Evolutionary conservation across 1,140 invertebrate genomes (phyloP).

Genomic region (Zaprionus kolodkinae): DNA sequence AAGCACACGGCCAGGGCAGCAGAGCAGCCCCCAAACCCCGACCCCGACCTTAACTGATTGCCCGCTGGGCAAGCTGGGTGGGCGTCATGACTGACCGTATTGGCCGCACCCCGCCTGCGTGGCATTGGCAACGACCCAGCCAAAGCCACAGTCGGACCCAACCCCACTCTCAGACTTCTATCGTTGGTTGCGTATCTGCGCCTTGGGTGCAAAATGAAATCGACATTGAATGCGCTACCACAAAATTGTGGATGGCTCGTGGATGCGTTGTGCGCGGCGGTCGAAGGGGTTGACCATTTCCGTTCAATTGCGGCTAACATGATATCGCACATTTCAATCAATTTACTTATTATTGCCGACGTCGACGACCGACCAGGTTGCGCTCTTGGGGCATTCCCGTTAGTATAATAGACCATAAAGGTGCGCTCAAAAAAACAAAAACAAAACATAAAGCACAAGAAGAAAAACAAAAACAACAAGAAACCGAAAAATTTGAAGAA

Average conservation of each 20-base stretch:
- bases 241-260: conserved; percentile 42
- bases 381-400: conserved; percentile 78
- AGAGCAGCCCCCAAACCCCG: conserved; percentile 20
- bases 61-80: conserved; percentile 71
- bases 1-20: conserved; percentile 59
- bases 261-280: conserved; percentile 1
- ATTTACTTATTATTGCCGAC: conserved; percentile 80
- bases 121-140: conserved; percentile 77
- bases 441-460: background rate
- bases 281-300: conserved; percentile 56
- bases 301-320: conserved; percentile 70
- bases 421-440: conserved; percentile 53
- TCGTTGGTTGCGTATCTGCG: conserved; percentile 70
- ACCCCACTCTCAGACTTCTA: conserved; percentile 61
- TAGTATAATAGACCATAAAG: conserved; percentile 82
- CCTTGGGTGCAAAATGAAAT: conserved; percentile 78
- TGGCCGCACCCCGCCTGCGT: conserved; percentile 63
- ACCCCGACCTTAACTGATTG: conserved; percentile 62
- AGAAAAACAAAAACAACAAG: conserved; percentile 16
- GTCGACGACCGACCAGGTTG: conserved; percentile 36
- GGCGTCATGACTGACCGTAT: conserved; percentile 52
- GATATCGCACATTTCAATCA: conserved; percentile 83
- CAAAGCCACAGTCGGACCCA: conserved; percentile 36
- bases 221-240: conserved; percentile 82
- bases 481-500: conserved; percentile 24